Conservation (phyloP, 2,113 vertebrate genomes). For the Tupaia chinensis region DNA sequence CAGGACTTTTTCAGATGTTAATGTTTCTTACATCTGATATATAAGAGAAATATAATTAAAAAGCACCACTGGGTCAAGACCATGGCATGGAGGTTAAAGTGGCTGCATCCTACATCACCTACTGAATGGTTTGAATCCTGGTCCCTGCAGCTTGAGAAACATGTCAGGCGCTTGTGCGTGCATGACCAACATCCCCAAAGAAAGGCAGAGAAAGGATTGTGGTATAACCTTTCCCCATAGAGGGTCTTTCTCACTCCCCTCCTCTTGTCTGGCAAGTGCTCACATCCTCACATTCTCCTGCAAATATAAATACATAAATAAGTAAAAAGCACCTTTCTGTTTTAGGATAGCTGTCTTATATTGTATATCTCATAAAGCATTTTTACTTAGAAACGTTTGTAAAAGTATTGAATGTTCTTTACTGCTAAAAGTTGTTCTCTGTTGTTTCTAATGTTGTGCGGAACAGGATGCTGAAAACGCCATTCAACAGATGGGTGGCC, state of each 20-base stretch:
- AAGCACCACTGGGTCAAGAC: neutral
- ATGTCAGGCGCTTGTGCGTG: no score
- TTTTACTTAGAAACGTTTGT: conserved; percentile 38
- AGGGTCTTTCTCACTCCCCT: no score
- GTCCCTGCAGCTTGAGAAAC: no score
- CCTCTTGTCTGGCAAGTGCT: no score
- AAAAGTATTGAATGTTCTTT: conserved; percentile 47
- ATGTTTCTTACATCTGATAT: conserved; percentile 23
- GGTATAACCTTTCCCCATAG: no score
- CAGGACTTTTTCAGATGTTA: neutral
- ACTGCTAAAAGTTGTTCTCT: conserved; percentile 61
- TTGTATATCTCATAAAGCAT: conserved; percentile 37
- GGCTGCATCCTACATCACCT: no score
- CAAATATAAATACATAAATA: neutral
- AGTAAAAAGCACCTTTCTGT: conserved; percentile 31
- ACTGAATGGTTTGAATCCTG: no score
- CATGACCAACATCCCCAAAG: no score
- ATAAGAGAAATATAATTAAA: conserved; percentile 21
- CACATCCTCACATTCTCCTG: no score
- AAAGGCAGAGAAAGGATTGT: no score
- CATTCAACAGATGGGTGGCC: conserved; percentile 99
- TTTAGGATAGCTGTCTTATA: conserved; percentile 29
- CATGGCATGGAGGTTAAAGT: no score
- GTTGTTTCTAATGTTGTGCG: conserved; percentile 65
- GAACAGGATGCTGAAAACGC: conserved; percentile 97